phyloP scores from a whole-genome alignment of 2,797 vertebrate genomes.

The Gambusia yucatana region DNA sequence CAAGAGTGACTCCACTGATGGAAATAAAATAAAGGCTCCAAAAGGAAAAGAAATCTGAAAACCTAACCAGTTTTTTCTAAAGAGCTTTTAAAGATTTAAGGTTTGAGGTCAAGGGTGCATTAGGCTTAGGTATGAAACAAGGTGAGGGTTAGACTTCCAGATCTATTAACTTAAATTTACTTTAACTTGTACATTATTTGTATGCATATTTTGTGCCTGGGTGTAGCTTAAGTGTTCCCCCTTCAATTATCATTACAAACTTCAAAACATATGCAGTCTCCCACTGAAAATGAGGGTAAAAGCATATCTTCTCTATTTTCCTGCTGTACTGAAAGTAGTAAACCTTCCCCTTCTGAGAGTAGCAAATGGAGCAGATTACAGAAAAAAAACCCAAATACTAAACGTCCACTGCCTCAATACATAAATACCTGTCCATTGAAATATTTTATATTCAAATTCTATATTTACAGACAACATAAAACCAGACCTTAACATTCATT shows the following conservation, averaged over 20 bases:
- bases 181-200: neutral
- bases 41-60: neutral
- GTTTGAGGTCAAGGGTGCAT: neutral
- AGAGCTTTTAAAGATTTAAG: neutral
- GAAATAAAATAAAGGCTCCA: neutral
- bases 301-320: too few species aligned
- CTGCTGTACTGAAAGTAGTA: too few species aligned
- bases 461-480: neutral
- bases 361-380: too few species aligned
- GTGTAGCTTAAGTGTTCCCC: neutral
- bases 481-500: neutral
- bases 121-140: neutral
- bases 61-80: neutral
- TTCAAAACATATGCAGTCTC: too few species aligned
- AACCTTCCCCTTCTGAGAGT: too few species aligned
- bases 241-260: neutral
- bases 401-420: too few species aligned
- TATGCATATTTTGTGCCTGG: neutral
- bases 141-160: neutral
- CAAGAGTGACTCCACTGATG: slow-evolving; percentile 13
- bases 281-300: too few species aligned
- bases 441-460: neutral
- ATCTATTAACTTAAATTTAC: neutral
- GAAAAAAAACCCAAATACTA: too few species aligned
- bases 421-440: neutral